Evolutionary conservation across 2,113 vertebrate species (phyloP).

Genomic region (Jacana jacana): DNA sequence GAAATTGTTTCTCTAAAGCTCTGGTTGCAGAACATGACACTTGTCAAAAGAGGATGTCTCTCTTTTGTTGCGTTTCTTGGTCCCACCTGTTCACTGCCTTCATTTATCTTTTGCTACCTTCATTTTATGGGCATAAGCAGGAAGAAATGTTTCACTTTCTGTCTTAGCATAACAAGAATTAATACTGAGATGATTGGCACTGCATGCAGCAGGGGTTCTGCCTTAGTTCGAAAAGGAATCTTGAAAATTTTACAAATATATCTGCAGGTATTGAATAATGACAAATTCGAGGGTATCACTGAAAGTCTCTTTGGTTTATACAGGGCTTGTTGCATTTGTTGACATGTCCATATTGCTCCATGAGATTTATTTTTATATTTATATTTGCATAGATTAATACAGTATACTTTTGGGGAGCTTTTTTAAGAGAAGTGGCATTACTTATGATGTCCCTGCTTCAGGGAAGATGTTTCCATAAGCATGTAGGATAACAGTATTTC

Average conservation of each 20-base stretch:
- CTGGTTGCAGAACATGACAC: not conserved
- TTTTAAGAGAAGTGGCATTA: not conserved
- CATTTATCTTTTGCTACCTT: not conserved
- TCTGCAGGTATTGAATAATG: not conserved
- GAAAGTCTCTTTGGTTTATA: not conserved
- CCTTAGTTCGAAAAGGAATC: not conserved
- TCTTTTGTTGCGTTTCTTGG: not conserved
- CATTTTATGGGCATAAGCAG: not conserved
- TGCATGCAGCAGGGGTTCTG: not conserved
- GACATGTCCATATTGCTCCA: not conserved
- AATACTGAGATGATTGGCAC: not conserved
- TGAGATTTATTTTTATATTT: not conserved
- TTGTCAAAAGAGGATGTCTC: not conserved
- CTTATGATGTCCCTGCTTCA: not conserved
- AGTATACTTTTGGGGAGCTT: not conserved
- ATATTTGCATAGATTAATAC: not conserved
- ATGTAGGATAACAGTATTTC: not conserved
- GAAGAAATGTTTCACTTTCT: not conserved
- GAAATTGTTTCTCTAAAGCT: not conserved
- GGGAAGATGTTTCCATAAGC: not conserved
- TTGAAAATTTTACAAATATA: not conserved
- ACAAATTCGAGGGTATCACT: not conserved
- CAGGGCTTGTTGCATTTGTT: not conserved
- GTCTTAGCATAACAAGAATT: not conserved
- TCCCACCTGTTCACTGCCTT: not conserved